Percentiles rank a stretch among this genome's conserved stretches.
Conservation (phyloP, 2,797 vertebrate genomes). For the Tarsius wallacei region DNA sequence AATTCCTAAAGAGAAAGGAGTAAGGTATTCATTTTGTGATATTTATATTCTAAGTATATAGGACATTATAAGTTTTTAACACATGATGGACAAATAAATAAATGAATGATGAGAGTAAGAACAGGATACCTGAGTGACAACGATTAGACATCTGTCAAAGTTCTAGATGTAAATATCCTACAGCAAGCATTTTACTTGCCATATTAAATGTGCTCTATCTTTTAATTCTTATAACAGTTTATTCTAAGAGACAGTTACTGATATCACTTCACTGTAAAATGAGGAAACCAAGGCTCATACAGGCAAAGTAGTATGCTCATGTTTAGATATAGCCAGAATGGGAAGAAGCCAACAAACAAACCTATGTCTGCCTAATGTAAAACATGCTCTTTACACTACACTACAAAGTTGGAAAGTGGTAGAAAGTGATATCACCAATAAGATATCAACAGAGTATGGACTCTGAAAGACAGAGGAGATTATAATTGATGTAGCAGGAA, state of each 20-base stretch:
- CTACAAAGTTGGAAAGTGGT: conserved; percentile 2
- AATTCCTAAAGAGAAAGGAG: conserved; percentile 39
- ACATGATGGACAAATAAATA: conserved; percentile 43
- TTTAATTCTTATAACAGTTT: conserved; percentile 34
- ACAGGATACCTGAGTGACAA: neutral
- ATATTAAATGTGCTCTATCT: conserved; percentile 35
- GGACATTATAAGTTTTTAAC: conserved; percentile 46
- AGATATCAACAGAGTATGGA: neutral
- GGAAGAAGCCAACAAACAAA: conserved; percentile 23
- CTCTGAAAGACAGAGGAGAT: neutral
- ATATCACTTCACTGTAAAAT: conserved; percentile 12
- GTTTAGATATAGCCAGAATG: neutral
- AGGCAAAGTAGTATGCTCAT: neutral
- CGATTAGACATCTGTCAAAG: conserved; percentile 17
- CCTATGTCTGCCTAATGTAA: neutral
- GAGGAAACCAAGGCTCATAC: neutral
- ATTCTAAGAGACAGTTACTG: neutral
- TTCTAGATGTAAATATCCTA: conserved; percentile 54
- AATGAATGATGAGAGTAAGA: conserved; percentile 47
- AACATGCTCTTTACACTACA: neutral
- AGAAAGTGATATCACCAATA: neutral
- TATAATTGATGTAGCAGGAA: neutral
- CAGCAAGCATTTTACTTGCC: neutral
- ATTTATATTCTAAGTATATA: neutral
- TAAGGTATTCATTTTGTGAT: conserved; percentile 30